Base-by-base conservation (phyloP, 1,140 invertebrate genomes). In the Metopolophium dirhodum region DNA sequence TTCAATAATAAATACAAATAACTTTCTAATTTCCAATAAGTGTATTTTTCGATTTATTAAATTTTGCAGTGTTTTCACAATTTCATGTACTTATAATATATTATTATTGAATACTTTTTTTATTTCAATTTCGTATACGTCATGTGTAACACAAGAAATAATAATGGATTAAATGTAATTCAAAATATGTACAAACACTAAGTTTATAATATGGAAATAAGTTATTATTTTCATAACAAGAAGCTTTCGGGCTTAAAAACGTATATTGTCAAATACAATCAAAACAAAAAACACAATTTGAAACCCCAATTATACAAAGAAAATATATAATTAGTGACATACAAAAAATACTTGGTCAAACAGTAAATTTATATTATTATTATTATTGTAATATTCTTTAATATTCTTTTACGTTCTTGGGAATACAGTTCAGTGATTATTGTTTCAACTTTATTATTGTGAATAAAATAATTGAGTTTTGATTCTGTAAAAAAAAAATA, bases 121-220 rank as follows among this genome's bases (percentile, higher is more conserved):
- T 9, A 26, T 68, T 68, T 11, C 30, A 14, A 14, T 68, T 68
- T 68, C 61, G 9, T 68, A 30, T 68, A 11, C 11, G 37, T 37
- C 37, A 68, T 68, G 11, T n/a, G 3, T n/a, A 30, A 11, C 57
- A 61, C 8, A 61, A 26, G 8, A 68, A 68, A n/a, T 14, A 68
- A n/a, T 68, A 68, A 68, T 68, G 30, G 61, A 68, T 68, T 68
- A 68, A 68, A 68, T 68, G 61, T 68, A 68, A 68, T n/a, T 68
- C 11, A 68, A 68, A 68, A 68, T 68, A 68, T 68, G 9, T n/a
- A 11, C 61, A n/a, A 68, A 14, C 61, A 68, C 30, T 68, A 14
- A 30, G 30, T 68, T n/a, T 11, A 68, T 30, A 14, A 30, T 68
- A n/a, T 68, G 61, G 30, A 68, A 68, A 30, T 68, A 68, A 68